phyloP scores from a whole-genome alignment of 2,797 vertebrate genomes.

The Loris lydekkerianus region DNA sequence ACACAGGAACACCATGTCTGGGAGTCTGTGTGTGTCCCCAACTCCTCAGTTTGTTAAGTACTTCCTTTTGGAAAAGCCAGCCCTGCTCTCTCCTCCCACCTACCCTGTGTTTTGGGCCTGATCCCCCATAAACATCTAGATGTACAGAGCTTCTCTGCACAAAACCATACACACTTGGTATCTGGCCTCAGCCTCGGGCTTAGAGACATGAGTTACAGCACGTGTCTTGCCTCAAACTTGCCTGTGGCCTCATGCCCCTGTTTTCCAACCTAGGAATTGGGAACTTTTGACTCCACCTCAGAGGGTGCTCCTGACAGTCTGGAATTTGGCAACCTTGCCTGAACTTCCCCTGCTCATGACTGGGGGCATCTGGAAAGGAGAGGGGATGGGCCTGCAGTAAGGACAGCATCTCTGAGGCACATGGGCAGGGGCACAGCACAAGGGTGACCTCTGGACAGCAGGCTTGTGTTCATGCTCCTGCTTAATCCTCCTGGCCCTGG shows the following conservation, averaged over 20 bases:
- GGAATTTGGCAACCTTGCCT: background rate
- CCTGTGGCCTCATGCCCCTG: background rate
- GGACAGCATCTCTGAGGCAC: background rate
- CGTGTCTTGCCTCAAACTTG: background rate
- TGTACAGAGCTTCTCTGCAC: background rate
- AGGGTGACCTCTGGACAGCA: background rate
- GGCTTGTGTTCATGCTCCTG: background rate
- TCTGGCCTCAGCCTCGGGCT: background rate
- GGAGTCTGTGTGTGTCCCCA: background rate
- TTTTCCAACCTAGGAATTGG: background rate
- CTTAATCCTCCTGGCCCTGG: background rate
- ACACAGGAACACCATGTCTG: background rate
- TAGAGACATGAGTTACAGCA: background rate
- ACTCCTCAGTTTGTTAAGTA: background rate
- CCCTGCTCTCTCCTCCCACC: background rate
- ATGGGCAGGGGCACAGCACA: background rate
- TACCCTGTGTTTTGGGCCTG: background rate
- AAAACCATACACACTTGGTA: background rate
- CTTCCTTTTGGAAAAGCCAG: background rate
- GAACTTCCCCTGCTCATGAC: background rate
- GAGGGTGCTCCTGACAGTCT: background rate
- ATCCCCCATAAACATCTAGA: background rate
- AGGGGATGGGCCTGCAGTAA: background rate
- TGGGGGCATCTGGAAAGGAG: background rate
- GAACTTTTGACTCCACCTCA: background rate